Conservation (phyloP, 30 jellyfish, hydroid and myxozoan genomes). For the Cassiopea andromeda region DNA sequence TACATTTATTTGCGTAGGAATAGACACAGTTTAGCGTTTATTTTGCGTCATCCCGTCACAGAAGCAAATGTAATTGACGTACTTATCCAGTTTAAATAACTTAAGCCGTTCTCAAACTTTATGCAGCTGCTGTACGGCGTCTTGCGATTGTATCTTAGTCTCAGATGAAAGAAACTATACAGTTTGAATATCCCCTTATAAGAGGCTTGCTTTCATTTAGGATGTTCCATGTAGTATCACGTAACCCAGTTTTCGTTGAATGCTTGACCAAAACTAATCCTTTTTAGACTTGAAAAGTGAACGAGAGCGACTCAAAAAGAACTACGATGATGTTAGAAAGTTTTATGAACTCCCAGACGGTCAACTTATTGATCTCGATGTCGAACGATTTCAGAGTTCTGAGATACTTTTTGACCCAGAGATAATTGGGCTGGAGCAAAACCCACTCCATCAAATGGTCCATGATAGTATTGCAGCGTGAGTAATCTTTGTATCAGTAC, state of each 20-base stretch:
- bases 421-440: conserved; percentile 77
- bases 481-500: too few species aligned
- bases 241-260: too few species aligned
- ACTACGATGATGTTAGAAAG: conserved; percentile 63
- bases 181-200: background rate
- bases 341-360: conserved; percentile 95
- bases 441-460: conserved; percentile 62
- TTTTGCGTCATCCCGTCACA: background rate
- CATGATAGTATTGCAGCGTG: conserved; percentile 69
- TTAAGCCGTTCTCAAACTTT: background rate
- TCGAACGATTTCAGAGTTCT: conserved; percentile 80
- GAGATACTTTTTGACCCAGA: conserved; percentile 88
- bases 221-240: too few species aligned
- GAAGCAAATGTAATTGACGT: background rate
- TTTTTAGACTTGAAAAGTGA: conserved; percentile 70
- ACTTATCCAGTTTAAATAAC: background rate
- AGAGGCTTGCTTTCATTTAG: too few species aligned
- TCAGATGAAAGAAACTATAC: background rate
- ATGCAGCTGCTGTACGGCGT: background rate
- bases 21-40: background rate
- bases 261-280: too few species aligned
- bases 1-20: background rate
- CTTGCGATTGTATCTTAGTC: background rate
- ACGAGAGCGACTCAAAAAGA: conserved; percentile 38
- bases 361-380: conserved; percentile 84